Evolutionary conservation across 2,888 invertebrate genomes (phyloP), one percentile per base, ranked within the genome.

Genomic region (Lithophane semibrunnea): DNA sequence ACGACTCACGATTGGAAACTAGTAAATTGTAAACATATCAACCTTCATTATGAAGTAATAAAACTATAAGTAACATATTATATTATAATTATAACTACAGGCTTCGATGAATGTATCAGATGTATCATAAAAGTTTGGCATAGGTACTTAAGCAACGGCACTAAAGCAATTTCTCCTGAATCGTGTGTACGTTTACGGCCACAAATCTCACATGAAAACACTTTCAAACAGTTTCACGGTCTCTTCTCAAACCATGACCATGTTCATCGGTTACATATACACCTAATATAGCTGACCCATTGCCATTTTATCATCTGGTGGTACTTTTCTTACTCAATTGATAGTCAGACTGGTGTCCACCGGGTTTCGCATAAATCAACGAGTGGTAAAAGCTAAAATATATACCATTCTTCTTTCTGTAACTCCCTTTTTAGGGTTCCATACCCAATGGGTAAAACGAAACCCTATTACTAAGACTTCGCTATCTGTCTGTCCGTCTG

Each of bases 1-100:
- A 75, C 80, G 79, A 82, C 72, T 65, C 24, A 72, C 42, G 24
- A 52, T 29, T 24, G 7, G 37, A 24, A 60, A n/a, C 16, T 77
- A 18, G 18, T 63, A 56, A 73, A 73, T 58, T 65, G 54, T 67
- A n/a, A n/a, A 47, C 9, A 29, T 13, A 79, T 29, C 2, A 52
- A 66, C 58, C 42, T 66, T 79, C 47, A 24, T 73, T 54, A 60
- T 10, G 9, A 65, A 44, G n/a, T 47, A 74, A 16, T 42, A 29
- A 49, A 75, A 58, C 44, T 16, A n/a, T n/a, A 56, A 29, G 21
- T 67, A 24, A 52, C 24, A 24, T 37, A 37, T 37, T 42, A 37
- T 37, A 37, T 24, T 42, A 54, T 24, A 42, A 49, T n/a, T 29
- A 44, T 47, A 29, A 24, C 47, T 18, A 24, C 18, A 18, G 18